Evolutionary conservation across 2,797 vertebrate species (phyloP).

Genomic region (Fringilla coelebs): DNA sequence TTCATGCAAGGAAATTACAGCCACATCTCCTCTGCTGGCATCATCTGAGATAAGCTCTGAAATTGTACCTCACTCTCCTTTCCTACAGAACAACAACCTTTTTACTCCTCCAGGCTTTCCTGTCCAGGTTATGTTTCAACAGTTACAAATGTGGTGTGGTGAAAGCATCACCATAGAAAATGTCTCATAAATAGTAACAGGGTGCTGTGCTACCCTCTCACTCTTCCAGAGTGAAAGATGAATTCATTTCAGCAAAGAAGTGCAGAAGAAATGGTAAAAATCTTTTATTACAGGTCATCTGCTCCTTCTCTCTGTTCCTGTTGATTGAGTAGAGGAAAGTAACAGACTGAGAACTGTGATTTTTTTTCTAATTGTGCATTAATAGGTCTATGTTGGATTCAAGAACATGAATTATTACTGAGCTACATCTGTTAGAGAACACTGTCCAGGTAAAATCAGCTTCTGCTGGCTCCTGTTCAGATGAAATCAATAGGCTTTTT

Average conservation of each 20-base stretch:
- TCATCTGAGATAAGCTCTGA: neutral
- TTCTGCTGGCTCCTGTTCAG: neutral
- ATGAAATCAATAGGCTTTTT: neutral
- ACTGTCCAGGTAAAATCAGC: slow-evolving; percentile 9
- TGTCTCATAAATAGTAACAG: neutral
- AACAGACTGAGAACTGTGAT: neutral
- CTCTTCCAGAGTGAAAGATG: neutral
- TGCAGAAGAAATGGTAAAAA: neutral
- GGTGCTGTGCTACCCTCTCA: neutral
- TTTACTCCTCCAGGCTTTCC: neutral
- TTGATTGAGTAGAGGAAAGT: neutral
- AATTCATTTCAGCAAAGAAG: neutral
- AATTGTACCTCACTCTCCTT: neutral
- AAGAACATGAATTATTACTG: neutral
- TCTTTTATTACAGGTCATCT: neutral
- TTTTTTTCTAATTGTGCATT: neutral
- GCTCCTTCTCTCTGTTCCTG: neutral
- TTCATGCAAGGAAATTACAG: neutral
- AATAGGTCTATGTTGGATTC: neutral
- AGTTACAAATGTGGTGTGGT: neutral
- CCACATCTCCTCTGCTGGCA: neutral
- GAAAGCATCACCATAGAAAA: neutral
- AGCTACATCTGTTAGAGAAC: slow-evolving; percentile 21
- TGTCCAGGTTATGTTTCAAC: neutral
- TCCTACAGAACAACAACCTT: neutral